These are phyloP conservation scores for Sparidentex hasta DNA, from an alignment of 2,797 vertebrate species.

Conservation along the genomic window DNA sequence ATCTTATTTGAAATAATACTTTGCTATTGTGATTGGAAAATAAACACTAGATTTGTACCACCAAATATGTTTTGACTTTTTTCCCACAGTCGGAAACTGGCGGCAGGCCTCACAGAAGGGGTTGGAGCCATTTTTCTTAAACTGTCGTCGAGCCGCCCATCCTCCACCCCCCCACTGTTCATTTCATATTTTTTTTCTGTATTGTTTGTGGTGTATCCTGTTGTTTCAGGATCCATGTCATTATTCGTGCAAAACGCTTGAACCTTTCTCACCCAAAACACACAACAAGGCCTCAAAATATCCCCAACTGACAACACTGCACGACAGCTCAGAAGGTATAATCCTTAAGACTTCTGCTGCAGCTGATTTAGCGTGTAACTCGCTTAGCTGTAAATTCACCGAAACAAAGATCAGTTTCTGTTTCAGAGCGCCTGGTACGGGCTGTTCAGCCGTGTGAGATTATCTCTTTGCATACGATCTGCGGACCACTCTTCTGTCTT, in stretches of 20 bases:
- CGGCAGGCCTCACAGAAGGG: slow-evolving; percentile 29
- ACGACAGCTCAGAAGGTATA: neutral
- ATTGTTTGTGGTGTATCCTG: neutral
- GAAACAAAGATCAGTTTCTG: too few relatives aligned
- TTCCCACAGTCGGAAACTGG: slow-evolving; percentile 58
- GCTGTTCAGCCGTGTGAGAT: neutral
- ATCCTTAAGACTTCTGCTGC: neutral
- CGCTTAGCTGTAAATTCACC: too few relatives aligned
- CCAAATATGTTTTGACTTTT: slow-evolving; percentile 40
- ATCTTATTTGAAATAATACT: slow-evolving; percentile 14
- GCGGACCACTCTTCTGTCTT: neutral
- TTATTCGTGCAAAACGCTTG: neutral
- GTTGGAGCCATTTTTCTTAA: slow-evolving; percentile 35
- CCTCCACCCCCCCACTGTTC: neutral
- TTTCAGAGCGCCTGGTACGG: too few relatives aligned
- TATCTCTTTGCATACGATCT: neutral
- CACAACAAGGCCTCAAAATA: neutral
- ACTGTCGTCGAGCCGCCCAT: slow-evolving; percentile 10
- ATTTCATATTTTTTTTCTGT: neutral
- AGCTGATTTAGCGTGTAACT: neutral
- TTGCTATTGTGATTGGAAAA: slow-evolving; percentile 40
- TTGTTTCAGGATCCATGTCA: neutral
- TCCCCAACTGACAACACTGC: neutral
- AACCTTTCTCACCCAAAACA: neutral
- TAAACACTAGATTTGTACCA: slow-evolving; percentile 27